Conservation (phyloP, 1,140 invertebrate genomes). For the Drosophila repletoides region DNA sequence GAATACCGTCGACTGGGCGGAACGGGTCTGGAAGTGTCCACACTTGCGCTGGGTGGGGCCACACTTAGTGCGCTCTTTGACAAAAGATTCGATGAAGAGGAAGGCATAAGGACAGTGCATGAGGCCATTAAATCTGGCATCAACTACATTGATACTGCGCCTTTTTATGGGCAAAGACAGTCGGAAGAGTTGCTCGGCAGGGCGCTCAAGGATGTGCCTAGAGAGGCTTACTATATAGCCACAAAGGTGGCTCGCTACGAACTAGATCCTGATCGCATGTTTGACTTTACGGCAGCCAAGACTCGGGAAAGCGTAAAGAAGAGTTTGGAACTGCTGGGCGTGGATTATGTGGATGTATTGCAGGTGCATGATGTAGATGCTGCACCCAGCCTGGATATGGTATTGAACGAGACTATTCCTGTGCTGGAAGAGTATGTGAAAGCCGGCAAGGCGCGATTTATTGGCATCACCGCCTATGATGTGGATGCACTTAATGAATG, state of each 20-base stretch:
- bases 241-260: constrained; percentile 97
- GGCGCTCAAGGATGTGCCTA: constrained; percentile 90
- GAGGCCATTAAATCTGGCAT: constrained; percentile 90
- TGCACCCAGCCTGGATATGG: constrained; percentile 86
- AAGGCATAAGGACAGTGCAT: constrained; percentile 88
- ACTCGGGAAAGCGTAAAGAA: constrained; percentile 88
- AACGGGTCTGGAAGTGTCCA: constrained; percentile 85
- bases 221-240: constrained; percentile 92
- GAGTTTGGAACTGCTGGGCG: constrained; percentile 88
- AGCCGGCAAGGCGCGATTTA: constrained; percentile 90
- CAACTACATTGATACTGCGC: constrained; percentile 96
- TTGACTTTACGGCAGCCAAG: constrained; percentile 92
- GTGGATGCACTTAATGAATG: constrained; percentile 89
- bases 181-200: constrained; percentile 92
- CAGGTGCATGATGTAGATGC: constrained; percentile 85
- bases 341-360: constrained; percentile 94
- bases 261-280: constrained; percentile 88
- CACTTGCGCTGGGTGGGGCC: constrained; percentile 84
- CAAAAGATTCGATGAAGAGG: constrained; percentile 82
- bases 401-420: constrained; percentile 94
- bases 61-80: constrained; percentile 42
- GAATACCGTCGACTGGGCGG: constrained; percentile 84
- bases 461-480: constrained; percentile 95
- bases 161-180: constrained; percentile 94
- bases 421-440: constrained; percentile 88